Conservation (phyloP, 2,113 vertebrate genomes). For the Ceuthmochares aereus region DNA sequence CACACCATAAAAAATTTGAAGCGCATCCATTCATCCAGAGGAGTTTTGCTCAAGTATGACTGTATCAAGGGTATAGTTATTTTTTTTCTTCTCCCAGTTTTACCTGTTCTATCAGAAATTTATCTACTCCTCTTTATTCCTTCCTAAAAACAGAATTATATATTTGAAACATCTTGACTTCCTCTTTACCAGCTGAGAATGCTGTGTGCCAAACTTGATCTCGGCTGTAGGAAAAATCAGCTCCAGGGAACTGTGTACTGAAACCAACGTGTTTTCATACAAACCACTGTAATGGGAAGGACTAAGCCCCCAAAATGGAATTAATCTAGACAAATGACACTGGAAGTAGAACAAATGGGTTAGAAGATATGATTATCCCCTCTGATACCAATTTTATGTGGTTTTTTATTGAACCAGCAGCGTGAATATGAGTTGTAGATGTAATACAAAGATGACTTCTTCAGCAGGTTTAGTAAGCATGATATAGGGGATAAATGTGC, state of each 20-base stretch:
- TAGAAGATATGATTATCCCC: background rate
- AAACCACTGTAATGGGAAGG: background rate
- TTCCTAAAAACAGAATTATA: background rate
- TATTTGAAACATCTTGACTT: background rate
- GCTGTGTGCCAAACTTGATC: background rate
- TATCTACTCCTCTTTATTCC: background rate
- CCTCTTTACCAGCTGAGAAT: background rate
- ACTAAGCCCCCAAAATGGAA: background rate
- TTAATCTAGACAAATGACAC: background rate
- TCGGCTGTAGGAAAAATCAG: background rate
- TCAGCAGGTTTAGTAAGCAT: background rate
- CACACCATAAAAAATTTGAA: background rate
- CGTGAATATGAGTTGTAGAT: background rate
- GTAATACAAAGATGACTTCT: background rate
- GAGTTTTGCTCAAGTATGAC: slow-evolving; percentile 26
- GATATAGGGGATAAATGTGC: background rate
- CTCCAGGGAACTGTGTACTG: background rate
- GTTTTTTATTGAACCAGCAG: background rate
- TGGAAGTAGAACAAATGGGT: background rate
- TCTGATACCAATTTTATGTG: background rate
- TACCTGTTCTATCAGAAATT: background rate
- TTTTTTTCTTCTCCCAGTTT: background rate
- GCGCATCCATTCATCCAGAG: background rate
- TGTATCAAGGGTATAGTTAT: background rate
- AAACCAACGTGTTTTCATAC: background rate